These are phyloP conservation scores for Crotalus viridis DNA, from an alignment of 2,113 vertebrate genomes.

Conservation along the genomic window DNA sequence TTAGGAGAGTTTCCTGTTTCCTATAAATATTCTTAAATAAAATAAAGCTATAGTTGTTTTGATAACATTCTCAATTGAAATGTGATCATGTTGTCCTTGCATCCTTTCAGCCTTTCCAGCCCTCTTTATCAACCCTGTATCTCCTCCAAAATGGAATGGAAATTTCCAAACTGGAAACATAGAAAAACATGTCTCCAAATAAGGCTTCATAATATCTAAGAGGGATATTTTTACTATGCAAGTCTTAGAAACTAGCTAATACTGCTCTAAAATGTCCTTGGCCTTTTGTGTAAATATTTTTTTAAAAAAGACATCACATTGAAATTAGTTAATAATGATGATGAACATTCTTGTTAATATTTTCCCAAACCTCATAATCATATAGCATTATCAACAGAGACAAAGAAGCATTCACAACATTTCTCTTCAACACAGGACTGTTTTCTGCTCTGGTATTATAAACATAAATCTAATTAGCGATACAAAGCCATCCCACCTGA, in stretches of 20 bases:
- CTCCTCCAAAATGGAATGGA: neutral
- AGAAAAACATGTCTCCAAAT: neutral
- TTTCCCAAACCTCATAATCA: neutral
- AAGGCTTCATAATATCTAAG: neutral
- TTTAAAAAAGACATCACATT: neutral
- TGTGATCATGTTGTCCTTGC: neutral
- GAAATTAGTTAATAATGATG: neutral
- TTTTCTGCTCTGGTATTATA: neutral
- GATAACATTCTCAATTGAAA: neutral
- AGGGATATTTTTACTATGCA: neutral
- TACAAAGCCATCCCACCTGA: neutral
- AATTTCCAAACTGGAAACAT: neutral
- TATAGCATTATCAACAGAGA: neutral
- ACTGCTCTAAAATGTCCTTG: neutral
- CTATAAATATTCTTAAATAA: neutral
- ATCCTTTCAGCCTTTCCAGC: neutral
- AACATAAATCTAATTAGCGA: neutral
- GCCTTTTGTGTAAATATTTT: neutral
- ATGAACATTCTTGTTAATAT: neutral
- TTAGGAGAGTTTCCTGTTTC: neutral
- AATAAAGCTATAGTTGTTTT: neutral
- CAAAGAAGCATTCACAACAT: too few relatives aligned
- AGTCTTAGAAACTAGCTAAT: neutral
- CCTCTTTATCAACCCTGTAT: neutral
- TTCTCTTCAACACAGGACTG: neutral